Evolutionary conservation across 2,797 vertebrate genomes (phyloP), one percentile per base, ranked within the genome.

Genomic region (Catostomus latipinnis): DNA sequence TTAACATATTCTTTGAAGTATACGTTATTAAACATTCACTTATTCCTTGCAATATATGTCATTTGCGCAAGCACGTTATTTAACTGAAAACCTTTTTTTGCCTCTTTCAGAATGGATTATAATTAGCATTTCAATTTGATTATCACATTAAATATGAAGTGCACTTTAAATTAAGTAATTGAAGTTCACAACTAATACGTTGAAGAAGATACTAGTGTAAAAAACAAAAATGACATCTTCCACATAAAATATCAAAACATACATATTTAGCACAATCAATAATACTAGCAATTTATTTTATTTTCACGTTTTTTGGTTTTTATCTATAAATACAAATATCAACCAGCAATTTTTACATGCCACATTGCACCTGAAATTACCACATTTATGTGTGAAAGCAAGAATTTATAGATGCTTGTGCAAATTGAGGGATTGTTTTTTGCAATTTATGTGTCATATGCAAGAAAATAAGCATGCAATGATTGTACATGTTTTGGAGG

Each of bases 381-480:
- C 8, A 62, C 12, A 43, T 34, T 71, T 56, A 62, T 48, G 68
- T 79, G 68, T 71, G 13, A 71, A 78, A 54, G 34, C 68, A 60
- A 14, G 68, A 16, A 43, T 68, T 76, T 68, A 13, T 67, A 75
- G 45, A 61, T 61, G 13, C 63, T 16, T 74, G 72, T 80, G 73
- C 53, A 82, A 61, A 57, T 9, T 49, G 3, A 53, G 54, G 52
- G 62, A 43, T 62, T 22, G 45, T 48, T 57, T 53, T 73, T 66
- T 75, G 34, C 10, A 57, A 50, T 57, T 18, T 69, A 8, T 73
- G 22, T 81, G 63, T 65, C 12, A 48, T 69, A 62, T 49, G n/a
- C 45, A 61, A 52, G 54, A 13, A 34, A 67, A 67, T 67, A 52
- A 71, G 57, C 78, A 74, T 80, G 78, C 78, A 68, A 52, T 67